These are phyloP conservation scores for Cololabis saira DNA, from an alignment of 2,113 vertebrate species.

Conservation along the genomic window DNA sequence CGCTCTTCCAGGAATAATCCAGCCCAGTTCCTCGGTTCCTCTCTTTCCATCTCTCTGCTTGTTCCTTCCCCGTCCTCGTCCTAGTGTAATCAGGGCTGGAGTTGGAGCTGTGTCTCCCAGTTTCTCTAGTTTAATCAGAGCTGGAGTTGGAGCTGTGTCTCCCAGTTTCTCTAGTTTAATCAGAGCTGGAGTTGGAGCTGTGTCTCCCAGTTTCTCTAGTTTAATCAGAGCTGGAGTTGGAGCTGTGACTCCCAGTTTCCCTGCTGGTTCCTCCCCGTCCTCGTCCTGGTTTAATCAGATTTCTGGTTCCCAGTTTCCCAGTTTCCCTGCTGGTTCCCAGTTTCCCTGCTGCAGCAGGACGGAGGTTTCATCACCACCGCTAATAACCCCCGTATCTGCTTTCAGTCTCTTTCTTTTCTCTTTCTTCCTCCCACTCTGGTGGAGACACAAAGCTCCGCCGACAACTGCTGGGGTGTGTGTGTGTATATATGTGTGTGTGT, in stretches of 20 bases:
- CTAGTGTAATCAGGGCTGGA: too few relatives aligned
- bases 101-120: too few relatives aligned
- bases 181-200: slow-evolving; percentile 26
- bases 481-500: slow-evolving; percentile 24
- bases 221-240: slow-evolving; percentile 29
- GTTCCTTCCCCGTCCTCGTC: slow-evolving; percentile 24
- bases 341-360: too few relatives aligned
- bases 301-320: too few relatives aligned
- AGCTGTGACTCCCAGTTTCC: slow-evolving; percentile 43
- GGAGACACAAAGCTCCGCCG: slow-evolving; percentile 8
- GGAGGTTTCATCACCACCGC: slow-evolving; percentile 35
- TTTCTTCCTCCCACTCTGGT: slow-evolving; percentile 11
- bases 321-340: slow-evolving; percentile 37
- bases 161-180: too few relatives aligned
- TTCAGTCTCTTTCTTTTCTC: slow-evolving; percentile 24
- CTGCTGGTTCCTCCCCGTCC: too few relatives aligned
- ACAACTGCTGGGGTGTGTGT: slow-evolving; percentile 3
- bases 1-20: slow-evolving; percentile 6
- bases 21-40: slow-evolving; percentile 33
- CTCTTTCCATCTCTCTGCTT: slow-evolving; percentile 38
- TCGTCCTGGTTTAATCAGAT: too few relatives aligned
- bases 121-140: too few relatives aligned
- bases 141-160: too few relatives aligned
- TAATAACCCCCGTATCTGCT: slow-evolving; percentile 38
- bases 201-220: slow-evolving; percentile 44